These are phyloP conservation scores for Parazoanthus darwini DNA, from an alignment of 92 coral and sea anemone genomes.

Conservation along the genomic window DNA sequence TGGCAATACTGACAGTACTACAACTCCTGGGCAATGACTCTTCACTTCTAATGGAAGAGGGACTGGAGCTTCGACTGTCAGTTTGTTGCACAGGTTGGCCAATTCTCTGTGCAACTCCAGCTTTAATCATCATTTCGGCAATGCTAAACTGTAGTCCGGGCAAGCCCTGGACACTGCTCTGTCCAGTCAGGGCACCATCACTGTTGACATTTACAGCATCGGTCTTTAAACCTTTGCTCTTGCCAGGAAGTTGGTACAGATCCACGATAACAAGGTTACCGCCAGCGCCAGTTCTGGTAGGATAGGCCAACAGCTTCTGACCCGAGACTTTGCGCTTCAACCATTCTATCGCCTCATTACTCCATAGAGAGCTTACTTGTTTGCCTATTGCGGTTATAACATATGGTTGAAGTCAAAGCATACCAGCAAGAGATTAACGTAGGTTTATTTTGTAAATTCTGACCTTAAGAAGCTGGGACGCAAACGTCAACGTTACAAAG, in stretches of 20 bases:
- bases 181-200: not conserved
- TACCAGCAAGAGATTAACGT: not conserved
- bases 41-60: slow-evolving; percentile 59
- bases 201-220: not conserved
- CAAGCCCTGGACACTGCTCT: slow-evolving; percentile 11
- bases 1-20: slow-evolving; percentile 63
- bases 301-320: slow-evolving; percentile 73
- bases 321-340: slow-evolving; percentile 71
- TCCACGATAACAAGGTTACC: slow-evolving; percentile 68
- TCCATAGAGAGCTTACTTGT: slow-evolving; percentile 62
- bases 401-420: not conserved
- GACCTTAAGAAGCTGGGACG: too few relatives aligned
- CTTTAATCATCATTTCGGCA: slow-evolving; percentile 66
- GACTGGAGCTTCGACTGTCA: slow-evolving; percentile 49
- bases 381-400: not conserved
- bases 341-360: slow-evolving; percentile 68
- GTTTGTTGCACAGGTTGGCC: slow-evolving; percentile 12
- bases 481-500: too few relatives aligned
- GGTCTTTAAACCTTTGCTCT: not conserved
- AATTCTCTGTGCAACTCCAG: slow-evolving; percentile 68
- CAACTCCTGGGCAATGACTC: slow-evolving; percentile 50
- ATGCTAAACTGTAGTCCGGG: slow-evolving; percentile 74
- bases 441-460: not conserved
- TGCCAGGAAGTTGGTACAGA: slow-evolving; percentile 46
- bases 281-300: slow-evolving; percentile 50